Conservation (phyloP, 1,140 invertebrate genomes). For the Hyposmocoma kahamanoa region DNA sequence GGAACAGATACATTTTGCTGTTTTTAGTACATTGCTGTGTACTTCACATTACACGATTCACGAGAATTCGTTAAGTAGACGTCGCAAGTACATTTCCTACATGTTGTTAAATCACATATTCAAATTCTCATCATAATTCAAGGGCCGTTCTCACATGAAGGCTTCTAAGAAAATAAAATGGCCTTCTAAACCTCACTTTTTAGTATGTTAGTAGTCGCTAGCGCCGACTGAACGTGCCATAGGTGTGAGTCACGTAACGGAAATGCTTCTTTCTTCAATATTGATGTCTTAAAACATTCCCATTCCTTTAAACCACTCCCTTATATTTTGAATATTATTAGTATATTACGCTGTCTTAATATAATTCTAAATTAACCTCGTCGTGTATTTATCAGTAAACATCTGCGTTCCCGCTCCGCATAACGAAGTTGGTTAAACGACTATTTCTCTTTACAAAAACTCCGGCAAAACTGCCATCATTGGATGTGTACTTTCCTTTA, state of each 20-base stretch:
- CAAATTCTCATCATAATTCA: slow-evolving; percentile 4
- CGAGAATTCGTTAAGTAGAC: no score
- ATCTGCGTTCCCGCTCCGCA: slow-evolving; percentile 45
- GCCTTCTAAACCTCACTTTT: slow-evolving; percentile 36
- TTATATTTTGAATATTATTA: background rate
- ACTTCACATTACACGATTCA: no score
- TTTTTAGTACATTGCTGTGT: no score
- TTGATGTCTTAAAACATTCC: slow-evolving; percentile 50
- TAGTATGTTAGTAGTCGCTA: slow-evolving; percentile 60
- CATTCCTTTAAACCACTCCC: slow-evolving; percentile 7
- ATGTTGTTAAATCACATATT: slow-evolving; percentile 4
- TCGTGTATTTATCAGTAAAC: slow-evolving; percentile 52
- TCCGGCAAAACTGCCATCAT: slow-evolving; percentile 36
- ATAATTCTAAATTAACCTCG: slow-evolving; percentile 28
- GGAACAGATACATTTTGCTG: no score
- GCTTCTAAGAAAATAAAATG: slow-evolving; percentile 46
- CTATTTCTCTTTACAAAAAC: slow-evolving; percentile 44
- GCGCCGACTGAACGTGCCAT: slow-evolving; percentile 55
- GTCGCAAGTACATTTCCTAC: no score
- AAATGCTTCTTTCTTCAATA: slow-evolving; percentile 58
- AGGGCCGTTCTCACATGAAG: slow-evolving; percentile 14
- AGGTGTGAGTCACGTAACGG: slow-evolving; percentile 69
- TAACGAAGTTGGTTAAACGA: slow-evolving; percentile 54
- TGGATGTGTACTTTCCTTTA: slow-evolving; percentile 29
- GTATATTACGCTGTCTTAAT: background rate